Percentiles rank a stretch among this genome's conserved stretches.
These are phyloP conservation scores for Pediacus dermestoides DNA, from an alignment of 2,888 invertebrate genomes.

Conservation along the genomic window DNA sequence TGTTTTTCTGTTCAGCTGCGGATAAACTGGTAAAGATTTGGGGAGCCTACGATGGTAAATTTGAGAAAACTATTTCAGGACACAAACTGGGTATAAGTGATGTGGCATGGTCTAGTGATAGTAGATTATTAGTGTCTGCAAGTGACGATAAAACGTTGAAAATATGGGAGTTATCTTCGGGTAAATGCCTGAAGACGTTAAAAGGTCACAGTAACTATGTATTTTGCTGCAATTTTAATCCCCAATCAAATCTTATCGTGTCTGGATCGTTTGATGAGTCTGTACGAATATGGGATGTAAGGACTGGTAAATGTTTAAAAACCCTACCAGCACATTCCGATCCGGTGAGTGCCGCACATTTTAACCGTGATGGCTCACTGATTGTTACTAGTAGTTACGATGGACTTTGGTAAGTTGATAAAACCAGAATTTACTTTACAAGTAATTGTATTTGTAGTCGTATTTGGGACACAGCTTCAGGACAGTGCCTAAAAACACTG, in stretches of 20 bases:
- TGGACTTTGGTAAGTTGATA: constrained; percentile 77
- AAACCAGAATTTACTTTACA: too few species aligned
- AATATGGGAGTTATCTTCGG: constrained; percentile 96
- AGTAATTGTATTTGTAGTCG: constrained; percentile 65
- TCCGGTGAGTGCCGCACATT: constrained; percentile 98
- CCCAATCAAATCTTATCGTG: constrained; percentile 97
- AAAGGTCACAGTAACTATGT: constrained; percentile 99
- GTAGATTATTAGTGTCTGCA: constrained; percentile 62
- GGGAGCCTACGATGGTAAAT: constrained; percentile 98
- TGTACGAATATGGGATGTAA: constrained; percentile 98
- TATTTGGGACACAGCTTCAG: constrained; percentile 99
- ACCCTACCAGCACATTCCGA: constrained; percentile 98
- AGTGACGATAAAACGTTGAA: constrained; percentile 61
- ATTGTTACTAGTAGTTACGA: constrained; percentile 99
- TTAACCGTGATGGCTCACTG: constrained; percentile 96
- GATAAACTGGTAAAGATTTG: constrained; percentile 98
- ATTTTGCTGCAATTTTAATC: constrained; percentile 99
- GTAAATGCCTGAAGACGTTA: constrained; percentile 95
- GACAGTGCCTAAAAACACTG: constrained; percentile 97
- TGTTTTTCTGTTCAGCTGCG: constrained; percentile 90
- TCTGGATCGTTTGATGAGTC: constrained; percentile 99
- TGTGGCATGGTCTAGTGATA: constrained; percentile 98
- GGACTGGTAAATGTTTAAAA: constrained; percentile 96
- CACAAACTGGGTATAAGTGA: constrained; percentile 99
- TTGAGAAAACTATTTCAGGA: constrained; percentile 96